Percentiles rank a stretch among this genome's conserved stretches.
Conservation (phyloP, 1,140 invertebrate genomes). For the Atta cephalotes region DNA sequence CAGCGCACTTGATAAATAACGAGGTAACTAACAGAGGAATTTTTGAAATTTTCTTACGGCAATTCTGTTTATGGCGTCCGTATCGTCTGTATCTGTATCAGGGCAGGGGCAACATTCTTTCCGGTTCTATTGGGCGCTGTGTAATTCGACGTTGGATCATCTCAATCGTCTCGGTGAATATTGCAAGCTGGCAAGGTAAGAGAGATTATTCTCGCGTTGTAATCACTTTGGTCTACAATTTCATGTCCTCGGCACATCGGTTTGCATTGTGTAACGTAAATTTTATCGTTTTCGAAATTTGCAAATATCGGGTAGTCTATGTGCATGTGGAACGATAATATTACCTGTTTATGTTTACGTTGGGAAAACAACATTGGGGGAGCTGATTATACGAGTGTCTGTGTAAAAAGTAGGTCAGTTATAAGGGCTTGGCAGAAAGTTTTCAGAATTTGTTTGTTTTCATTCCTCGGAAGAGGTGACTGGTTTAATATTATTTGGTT, state of each 20-base stretch:
- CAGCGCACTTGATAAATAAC: conserved; percentile 6
- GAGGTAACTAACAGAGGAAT: conserved; percentile 1
- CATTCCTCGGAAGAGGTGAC: background rate
- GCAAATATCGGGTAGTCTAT: background rate
- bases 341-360: conserved; percentile 17
- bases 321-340: background rate
- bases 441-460: background rate
- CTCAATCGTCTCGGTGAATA: background rate
- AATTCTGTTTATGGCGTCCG: conserved; percentile 26
- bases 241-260: background rate
- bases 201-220: background rate
- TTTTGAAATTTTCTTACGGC: conserved; percentile 17
- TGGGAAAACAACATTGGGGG: background rate
- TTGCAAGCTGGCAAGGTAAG: conserved; percentile 5
- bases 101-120: background rate
- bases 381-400: background rate
- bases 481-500: background rate
- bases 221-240: background rate
- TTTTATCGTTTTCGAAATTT: background rate
- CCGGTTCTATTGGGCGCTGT: background rate
- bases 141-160: background rate
- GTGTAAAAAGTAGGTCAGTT: conserved; percentile 7
- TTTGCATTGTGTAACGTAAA: background rate
- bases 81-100: background rate
- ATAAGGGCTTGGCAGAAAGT: background rate